Evolutionary conservation across 2,797 vertebrate genomes (phyloP), one percentile per base, ranked within the genome.

Genomic region (Tinamus major): DNA sequence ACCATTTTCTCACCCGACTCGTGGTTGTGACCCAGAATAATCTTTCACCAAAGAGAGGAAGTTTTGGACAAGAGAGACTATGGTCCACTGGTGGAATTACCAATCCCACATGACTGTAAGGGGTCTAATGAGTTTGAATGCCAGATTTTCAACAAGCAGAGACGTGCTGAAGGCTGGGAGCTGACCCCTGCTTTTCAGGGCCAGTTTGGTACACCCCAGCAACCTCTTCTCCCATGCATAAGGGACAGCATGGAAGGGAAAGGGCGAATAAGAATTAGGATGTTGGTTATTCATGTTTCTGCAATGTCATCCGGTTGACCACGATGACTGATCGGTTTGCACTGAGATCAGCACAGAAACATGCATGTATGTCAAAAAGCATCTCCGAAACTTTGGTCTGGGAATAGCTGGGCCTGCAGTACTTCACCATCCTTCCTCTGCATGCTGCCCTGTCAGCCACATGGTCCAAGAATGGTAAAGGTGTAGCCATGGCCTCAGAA

Each of bases 101-200:
- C 35, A 70, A 29, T 61, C 26, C 17, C 46, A 23, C 0, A 0
- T 56, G 27, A 56, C 23, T 21, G 3, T 37, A 58, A 17, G 6
- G 2, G 31, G 19, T n/a, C 20, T 51, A 26, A 33, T 19, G 16
- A 1, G 0, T 29, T 39, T 3, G 4, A 10, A 4, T 16, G 35
- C 42, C 44, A 37, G 55, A 78, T 68, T 59, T 74, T 42, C 76
- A 76, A 71, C 51, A 85, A 0, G 1, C 9, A 63, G n/a, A 2
- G 20, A 24, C n/a, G 41, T 3, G 10, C 37, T 37, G 26, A 35
- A 67, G 27, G 18, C 13, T 64, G 62, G 31, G 29, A 85, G 13
- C 10, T 46, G 18, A 41, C 33, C 13, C 10, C 21, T 2, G 1
- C 55, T 91, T 10, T 51, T 55, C 1, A 2, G 16, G 16, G 6